Conservation (phyloP, 2,797 vertebrate species). For the Sebastes taczanowskii region DNA sequence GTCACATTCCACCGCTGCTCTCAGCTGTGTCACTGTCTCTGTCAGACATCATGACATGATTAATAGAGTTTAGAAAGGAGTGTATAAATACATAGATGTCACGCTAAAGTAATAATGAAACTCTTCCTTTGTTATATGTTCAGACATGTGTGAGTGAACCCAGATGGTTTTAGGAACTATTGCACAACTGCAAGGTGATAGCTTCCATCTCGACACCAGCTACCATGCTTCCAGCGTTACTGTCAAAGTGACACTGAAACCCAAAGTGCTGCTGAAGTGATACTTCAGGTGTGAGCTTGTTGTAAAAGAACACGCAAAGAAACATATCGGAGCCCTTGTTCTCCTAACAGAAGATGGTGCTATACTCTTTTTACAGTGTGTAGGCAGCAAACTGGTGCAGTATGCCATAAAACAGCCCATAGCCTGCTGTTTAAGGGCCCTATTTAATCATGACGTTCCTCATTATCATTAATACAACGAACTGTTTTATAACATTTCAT, state of each 20-base stretch:
- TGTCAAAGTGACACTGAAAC: not conserved
- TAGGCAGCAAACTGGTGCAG: not conserved
- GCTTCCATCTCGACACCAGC: not conserved
- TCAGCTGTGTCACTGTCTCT: not conserved
- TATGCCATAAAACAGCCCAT: not conserved
- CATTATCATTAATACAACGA: not conserved
- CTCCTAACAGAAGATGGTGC: conserved; percentile 19
- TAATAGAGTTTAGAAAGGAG: not conserved
- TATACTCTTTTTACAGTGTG: conserved; percentile 4
- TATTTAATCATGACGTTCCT: not conserved
- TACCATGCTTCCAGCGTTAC: not conserved
- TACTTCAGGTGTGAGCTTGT: not conserved
- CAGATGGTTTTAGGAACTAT: not conserved
- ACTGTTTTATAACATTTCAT: not conserved
- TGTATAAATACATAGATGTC: not conserved
- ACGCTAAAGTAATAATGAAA: not conserved
- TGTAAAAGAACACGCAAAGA: not conserved
- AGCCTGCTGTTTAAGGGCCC: not conserved
- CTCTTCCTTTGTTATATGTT: not conserved
- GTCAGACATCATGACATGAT: not conserved
- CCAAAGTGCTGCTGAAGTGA: not conserved
- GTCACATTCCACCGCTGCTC: not conserved
- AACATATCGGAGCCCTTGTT: not conserved
- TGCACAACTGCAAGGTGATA: not conserved
- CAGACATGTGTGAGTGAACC: not conserved